Conservation (phyloP, 2,113 vertebrate species). For the Potamarius usumacintae region DNA sequence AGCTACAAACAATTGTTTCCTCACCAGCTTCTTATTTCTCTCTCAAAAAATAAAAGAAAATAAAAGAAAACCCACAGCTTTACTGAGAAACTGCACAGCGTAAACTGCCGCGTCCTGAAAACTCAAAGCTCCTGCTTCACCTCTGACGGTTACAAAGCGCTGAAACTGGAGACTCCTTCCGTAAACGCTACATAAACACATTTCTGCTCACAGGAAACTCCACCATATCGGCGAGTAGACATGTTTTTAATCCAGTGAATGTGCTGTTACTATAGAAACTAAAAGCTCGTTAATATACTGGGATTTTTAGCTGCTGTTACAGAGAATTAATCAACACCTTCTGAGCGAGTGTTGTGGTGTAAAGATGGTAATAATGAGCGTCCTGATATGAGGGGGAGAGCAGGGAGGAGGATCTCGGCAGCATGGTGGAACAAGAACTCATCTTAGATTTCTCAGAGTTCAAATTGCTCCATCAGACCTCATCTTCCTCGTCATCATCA, state of each 20-base stretch:
- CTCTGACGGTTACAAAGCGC: not conserved
- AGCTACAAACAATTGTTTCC: not conserved
- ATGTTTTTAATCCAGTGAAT: not conserved
- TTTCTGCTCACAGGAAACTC: not conserved
- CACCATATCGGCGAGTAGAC: not conserved
- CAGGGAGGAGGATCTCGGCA: not conserved
- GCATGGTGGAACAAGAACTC: not conserved
- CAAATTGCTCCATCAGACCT: conserved; percentile 2
- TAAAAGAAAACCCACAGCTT: no score
- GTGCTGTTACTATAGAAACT: not conserved
- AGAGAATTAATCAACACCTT: not conserved
- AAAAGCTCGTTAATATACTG: not conserved
- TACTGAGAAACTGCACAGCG: no score
- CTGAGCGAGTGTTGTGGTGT: not conserved
- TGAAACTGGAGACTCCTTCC: not conserved
- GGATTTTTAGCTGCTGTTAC: not conserved
- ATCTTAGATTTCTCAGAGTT: not conserved
- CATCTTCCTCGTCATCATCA: not conserved
- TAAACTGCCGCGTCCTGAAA: no score
- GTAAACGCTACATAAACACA: not conserved
- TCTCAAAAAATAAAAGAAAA: not conserved
- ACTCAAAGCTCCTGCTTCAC: not conserved
- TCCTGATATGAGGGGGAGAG: not conserved
- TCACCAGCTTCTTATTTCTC: not conserved
- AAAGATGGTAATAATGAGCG: not conserved